These are phyloP conservation scores for Brenthis hecate DNA, from an alignment of 2,888 invertebrate species.

Conservation along the genomic window DNA sequence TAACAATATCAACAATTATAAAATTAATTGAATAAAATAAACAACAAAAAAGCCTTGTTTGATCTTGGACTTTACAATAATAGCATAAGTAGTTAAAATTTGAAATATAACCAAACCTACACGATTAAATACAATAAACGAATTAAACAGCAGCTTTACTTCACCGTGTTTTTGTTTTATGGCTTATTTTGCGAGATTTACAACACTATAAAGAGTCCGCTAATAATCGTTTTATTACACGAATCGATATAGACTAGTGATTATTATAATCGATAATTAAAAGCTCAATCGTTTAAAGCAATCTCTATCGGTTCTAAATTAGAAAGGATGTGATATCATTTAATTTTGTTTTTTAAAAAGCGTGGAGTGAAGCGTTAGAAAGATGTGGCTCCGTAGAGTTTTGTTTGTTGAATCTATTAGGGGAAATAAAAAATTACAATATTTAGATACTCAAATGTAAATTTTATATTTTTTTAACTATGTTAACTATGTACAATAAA, in stretches of 20 bases:
- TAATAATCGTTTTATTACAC: conserved; percentile 37
- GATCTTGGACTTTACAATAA: background rate
- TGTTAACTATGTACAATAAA: too few species aligned
- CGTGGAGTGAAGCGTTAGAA: background rate
- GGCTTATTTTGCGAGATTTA: conserved; percentile 39
- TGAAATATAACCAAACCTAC: conserved; percentile 4
- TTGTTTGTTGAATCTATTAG: background rate
- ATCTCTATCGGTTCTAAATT: conserved; percentile 33
- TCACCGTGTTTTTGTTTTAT: conserved; percentile 13
- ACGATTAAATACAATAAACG: conserved; percentile 17
- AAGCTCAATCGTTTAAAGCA: conserved; percentile 56
- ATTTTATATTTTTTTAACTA: too few species aligned
- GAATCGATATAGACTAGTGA: conserved; percentile 33
- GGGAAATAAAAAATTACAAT: background rate
- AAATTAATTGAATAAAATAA: too few species aligned
- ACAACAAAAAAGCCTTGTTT: too few species aligned
- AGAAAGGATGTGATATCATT: conserved; percentile 33
- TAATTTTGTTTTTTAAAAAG: conserved; percentile 16
- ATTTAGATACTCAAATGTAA: background rate
- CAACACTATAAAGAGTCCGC: conserved; percentile 34
- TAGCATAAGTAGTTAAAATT: conserved; percentile 6
- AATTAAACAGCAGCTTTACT: conserved; percentile 20
- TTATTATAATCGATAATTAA: conserved; percentile 54
- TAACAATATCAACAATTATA: too few species aligned
- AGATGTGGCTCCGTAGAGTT: conserved; percentile 9